Base-by-base conservation (phyloP, 2,888 invertebrate genomes). In the Dromius quadrimaculatus region DNA sequence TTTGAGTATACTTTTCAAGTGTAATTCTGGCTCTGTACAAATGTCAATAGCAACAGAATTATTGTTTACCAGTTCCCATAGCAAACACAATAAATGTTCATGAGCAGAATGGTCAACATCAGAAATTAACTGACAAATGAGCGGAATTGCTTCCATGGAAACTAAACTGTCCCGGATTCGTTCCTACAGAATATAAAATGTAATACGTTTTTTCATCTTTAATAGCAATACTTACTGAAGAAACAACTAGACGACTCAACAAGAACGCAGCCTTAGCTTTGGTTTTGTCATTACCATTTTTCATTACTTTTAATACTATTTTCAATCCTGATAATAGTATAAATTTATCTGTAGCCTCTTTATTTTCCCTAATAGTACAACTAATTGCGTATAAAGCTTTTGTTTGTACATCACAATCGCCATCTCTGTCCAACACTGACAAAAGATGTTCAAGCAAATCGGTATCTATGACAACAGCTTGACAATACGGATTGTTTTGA, bases 401-500 rank as follows among this genome's bases (percentile, higher is more conserved):
- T 8, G 88, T 82, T 61, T 88, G 85, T 0, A 90, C 88, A 0
- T 81, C 79, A 0, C 81, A 78, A 77, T 91, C 90, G 0, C 82
- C 79, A 72, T 86, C 85, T 6, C 81, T 82, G 74, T 88, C 86
- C 8, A 90, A 81, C 68, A 91, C 80, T 2, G 81, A 80, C 9
- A 92, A 77, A 11, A 95, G 80, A 5, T 86, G 83, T 0, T 88
- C 87, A 43, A 95, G 81, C 5, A 92, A 82, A 0, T 88, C 87
- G 50, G 86, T 84, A 72, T 91, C 88, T 2, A 92, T 75, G n/a
- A 90, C 88, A 41, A 86, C 84, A 20, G 87, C 82, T 80, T 97
- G 96, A 76, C 93, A 93, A 78, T 87, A 91, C 0, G 90, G 88
- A 83, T 96, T 95, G 82, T 96, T 95, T 82, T 97, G 96, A 32